Evolutionary conservation across 2,888 invertebrate species (phyloP).

Genomic region (Dasypogon diadema): DNA sequence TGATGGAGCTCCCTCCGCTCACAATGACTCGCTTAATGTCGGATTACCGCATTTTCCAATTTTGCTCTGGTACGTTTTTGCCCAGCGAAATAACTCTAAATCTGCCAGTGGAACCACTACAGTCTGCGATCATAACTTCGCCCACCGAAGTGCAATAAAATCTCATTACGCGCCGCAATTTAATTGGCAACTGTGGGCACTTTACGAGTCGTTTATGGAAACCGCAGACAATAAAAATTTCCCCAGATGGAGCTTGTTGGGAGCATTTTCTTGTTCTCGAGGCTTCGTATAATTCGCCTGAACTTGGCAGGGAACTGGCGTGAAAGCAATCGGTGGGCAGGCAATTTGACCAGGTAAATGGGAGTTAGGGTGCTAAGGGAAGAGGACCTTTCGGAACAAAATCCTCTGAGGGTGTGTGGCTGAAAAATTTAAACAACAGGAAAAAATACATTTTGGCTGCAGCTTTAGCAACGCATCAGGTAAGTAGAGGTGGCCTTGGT

Average conservation of each 20-base stretch:
- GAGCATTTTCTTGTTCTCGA: not conserved
- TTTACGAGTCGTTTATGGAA: conserved; percentile 55
- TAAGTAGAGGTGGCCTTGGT: too few relatives aligned
- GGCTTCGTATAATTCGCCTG: not conserved
- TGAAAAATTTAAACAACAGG: too few relatives aligned
- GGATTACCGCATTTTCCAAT: not conserved
- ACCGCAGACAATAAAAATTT: conserved; percentile 52
- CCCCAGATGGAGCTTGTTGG: not conserved
- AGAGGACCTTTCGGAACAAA: too few relatives aligned
- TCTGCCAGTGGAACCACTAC: not conserved
- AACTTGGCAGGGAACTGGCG: not conserved
- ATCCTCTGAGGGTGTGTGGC: too few relatives aligned
- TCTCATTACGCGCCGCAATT: conserved; percentile 46
- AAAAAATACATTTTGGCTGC: too few relatives aligned
- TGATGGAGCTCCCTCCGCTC: too few relatives aligned
- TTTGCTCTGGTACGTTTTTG: not conserved
- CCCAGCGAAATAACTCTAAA: not conserved
- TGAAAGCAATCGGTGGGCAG: not conserved
- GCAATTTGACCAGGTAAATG: not conserved
- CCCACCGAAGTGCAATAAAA: conserved; percentile 42
- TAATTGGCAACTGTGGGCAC: conserved; percentile 55
- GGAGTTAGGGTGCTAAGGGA: not conserved
- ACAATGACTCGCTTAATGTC: not conserved
- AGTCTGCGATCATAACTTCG: conserved; percentile 17
- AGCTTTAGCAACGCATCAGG: too few relatives aligned